Conservation (phyloP, 2,113 vertebrate species). For the Lepus europaeus region DNA sequence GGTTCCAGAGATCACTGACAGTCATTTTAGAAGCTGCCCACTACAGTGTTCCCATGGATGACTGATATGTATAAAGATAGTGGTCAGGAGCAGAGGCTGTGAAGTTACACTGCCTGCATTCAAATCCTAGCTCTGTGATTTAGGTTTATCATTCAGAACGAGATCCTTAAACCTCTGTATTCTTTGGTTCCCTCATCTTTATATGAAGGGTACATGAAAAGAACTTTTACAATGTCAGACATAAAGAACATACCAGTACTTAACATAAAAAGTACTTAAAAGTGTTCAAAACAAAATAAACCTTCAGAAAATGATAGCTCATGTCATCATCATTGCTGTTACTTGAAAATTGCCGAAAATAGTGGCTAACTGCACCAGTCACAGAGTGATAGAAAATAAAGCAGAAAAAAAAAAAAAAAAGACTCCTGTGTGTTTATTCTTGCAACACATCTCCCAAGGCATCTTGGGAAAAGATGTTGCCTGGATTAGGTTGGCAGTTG, state of each 20-base stretch:
- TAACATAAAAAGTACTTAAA: background rate
- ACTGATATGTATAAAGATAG: background rate
- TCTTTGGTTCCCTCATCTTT: background rate
- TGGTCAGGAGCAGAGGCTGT: background rate
- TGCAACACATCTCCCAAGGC: background rate
- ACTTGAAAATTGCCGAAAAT: slow-evolving; percentile 11
- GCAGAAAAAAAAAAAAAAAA: background rate
- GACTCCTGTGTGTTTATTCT: background rate
- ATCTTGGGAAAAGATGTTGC: background rate
- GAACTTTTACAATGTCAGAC: background rate
- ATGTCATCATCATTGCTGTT: background rate
- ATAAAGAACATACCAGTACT: background rate
- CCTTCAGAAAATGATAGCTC: background rate
- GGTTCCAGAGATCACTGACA: background rate
- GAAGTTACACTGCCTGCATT: background rate
- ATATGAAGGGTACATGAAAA: slow-evolving; percentile 17
- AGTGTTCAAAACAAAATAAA: background rate
- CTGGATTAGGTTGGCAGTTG: background rate
- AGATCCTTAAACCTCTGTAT: background rate
- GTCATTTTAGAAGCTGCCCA: background rate
- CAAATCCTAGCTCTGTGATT: background rate
- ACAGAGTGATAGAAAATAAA: slow-evolving; percentile 16
- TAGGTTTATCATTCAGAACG: background rate
- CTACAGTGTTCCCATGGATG: background rate
- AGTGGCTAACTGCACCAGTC: background rate